A percentile compares a stretch with the other conserved stretches of the same genome.
These are phyloP conservation scores for Odontamblyopus rebecca DNA, from an alignment of 2,797 vertebrate species.

Conservation along the genomic window DNA sequence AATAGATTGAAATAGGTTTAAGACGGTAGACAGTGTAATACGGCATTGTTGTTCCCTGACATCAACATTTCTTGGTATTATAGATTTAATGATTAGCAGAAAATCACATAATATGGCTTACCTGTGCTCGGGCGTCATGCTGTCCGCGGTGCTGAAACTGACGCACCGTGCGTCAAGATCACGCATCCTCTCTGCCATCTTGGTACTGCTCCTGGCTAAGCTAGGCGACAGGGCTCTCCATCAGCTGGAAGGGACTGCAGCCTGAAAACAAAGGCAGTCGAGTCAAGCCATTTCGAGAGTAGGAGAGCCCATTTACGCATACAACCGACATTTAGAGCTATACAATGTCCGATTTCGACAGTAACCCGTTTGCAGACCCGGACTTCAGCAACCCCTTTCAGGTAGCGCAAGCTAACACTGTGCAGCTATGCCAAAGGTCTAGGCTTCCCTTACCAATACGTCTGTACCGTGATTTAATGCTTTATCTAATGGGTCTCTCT, in stretches of 20 bases:
- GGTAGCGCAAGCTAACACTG: constrained; percentile 75
- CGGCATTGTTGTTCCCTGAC: background rate
- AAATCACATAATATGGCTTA: background rate
- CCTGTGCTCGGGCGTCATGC: constrained; percentile 36
- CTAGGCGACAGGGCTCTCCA: constrained; percentile 60
- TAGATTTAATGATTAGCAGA: background rate
- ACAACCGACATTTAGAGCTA: constrained; percentile 35
- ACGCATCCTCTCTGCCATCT: constrained; percentile 72
- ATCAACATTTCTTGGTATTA: background rate
- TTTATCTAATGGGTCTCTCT: background rate
- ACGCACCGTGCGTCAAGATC: constrained; percentile 47
- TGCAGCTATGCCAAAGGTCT: constrained; percentile 31
- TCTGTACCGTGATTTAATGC: background rate
- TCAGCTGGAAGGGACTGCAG: constrained; percentile 59
- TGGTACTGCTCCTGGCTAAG: constrained; percentile 63
- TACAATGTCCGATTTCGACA: constrained; percentile 95
- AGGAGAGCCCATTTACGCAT: constrained; percentile 39
- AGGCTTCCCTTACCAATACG: constrained; percentile 4
- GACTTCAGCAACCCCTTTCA: constrained; percentile 97
- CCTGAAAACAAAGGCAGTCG: constrained; percentile 47
- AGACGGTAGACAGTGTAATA: background rate
- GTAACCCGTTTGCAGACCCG: constrained; percentile 96
- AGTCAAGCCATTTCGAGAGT: constrained; percentile 37
- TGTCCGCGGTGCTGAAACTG: constrained; percentile 67
- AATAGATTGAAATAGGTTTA: background rate